Percentiles rank a stretch among this genome's conserved stretches.
Conservation (phyloP, 2,113 vertebrate genomes). For the Agapornis roseicollis region DNA sequence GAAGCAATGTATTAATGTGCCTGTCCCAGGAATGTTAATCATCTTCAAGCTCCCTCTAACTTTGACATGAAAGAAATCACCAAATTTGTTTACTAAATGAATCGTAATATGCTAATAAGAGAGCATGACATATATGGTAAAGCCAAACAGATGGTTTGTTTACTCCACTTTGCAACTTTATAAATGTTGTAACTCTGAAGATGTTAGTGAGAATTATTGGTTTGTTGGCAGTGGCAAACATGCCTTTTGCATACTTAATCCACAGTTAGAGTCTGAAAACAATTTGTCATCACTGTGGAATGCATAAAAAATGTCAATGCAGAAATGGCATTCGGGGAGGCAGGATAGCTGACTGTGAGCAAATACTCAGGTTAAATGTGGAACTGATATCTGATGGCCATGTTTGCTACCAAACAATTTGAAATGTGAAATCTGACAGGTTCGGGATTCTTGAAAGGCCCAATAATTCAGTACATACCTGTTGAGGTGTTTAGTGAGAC, state of each 20-base stretch:
- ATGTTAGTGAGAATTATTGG: slow-evolving; percentile 80
- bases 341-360: not conserved
- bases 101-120: slow-evolving; percentile 91
- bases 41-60: slow-evolving; percentile 86
- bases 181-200: slow-evolving; percentile 81
- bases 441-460: slow-evolving; percentile 12
- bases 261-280: slow-evolving; percentile 67
- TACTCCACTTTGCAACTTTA: slow-evolving; percentile 83
- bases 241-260: slow-evolving; percentile 78
- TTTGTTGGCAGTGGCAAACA: slow-evolving; percentile 71
- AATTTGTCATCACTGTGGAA: slow-evolving; percentile 71
- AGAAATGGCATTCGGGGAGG: slow-evolving; percentile 53
- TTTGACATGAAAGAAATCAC: slow-evolving; percentile 87
- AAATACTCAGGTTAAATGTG: slow-evolving; percentile 35
- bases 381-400: not conserved
- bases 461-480: slow-evolving; percentile 56
- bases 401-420: not conserved
- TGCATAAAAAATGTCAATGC: slow-evolving; percentile 67
- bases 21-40: slow-evolving; percentile 92
- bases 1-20: slow-evolving; percentile 87
- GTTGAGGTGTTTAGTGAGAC: slow-evolving; percentile 53
- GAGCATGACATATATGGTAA: slow-evolving; percentile 83
- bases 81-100: slow-evolving; percentile 89
- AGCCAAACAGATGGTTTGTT: slow-evolving; percentile 88
- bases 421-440: slow-evolving; percentile 8